phyloP scores from a whole-genome alignment of 2,888 invertebrate genomes.

The Archips xylosteana region DNA sequence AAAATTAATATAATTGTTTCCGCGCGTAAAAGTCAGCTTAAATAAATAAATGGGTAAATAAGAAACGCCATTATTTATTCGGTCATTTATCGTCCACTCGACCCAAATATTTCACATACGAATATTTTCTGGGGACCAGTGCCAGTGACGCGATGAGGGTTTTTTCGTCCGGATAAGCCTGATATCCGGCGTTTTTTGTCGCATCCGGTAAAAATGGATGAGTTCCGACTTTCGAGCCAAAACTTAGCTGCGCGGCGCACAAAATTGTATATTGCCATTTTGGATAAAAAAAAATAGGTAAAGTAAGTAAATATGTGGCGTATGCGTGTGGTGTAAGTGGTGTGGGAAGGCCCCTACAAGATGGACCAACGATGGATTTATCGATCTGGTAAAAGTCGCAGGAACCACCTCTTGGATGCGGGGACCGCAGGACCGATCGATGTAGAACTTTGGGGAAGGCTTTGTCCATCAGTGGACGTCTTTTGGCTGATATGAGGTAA shows the following conservation, averaged over 20 bases:
- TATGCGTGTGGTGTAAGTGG: too few species aligned
- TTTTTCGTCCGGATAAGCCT: constrained; percentile 34
- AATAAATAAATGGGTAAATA: neutral
- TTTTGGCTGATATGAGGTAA: too few species aligned
- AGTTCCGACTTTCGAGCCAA: constrained; percentile 21
- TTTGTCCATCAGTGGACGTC: too few species aligned
- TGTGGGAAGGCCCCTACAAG: too few species aligned
- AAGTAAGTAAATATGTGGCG: too few species aligned
- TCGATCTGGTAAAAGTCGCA: too few species aligned
- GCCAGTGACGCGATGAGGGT: constrained; percentile 10
- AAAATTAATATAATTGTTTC: too few species aligned
- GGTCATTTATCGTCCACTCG: constrained; percentile 9
- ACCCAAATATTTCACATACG: constrained; percentile 16
- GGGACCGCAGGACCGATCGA: too few species aligned
- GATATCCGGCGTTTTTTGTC: constrained; percentile 36
- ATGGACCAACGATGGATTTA: too few species aligned
- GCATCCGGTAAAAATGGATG: constrained; percentile 36
- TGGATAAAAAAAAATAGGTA: neutral
- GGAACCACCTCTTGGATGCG: too few species aligned
- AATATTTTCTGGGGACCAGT: constrained; percentile 22
- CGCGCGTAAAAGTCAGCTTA: neutral
- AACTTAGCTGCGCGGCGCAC: neutral
- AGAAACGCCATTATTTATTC: constrained; percentile 21
- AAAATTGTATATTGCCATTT: neutral
- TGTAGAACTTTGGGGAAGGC: too few species aligned